phyloP scores from a whole-genome alignment of 2,797 vertebrate species.

The Molossus alvarezi region DNA sequence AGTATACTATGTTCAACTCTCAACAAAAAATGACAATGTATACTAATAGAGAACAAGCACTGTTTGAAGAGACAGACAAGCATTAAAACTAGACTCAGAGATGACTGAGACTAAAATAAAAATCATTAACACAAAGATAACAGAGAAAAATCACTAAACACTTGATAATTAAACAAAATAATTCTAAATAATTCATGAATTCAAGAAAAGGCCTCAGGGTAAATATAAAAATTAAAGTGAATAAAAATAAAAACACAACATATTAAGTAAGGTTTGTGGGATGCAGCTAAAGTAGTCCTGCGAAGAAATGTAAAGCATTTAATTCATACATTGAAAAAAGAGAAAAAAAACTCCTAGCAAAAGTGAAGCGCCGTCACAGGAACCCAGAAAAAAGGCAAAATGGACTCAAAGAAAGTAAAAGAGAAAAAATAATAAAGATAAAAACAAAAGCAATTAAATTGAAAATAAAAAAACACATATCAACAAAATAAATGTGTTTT shows the following conservation, averaged over 20 bases:
- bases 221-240: neutral
- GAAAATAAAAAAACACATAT: neutral
- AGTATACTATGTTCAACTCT: neutral
- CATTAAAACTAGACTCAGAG: neutral
- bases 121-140: neutral
- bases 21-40: neutral
- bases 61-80: neutral
- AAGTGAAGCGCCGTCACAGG: neutral
- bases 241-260: neutral
- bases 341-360: neutral
- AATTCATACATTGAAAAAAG: neutral
- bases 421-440: neutral
- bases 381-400: neutral
- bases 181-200: neutral
- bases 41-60: neutral
- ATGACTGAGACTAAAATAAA: neutral
- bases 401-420: neutral
- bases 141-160: neutral
- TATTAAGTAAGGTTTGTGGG: neutral
- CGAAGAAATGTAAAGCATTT: neutral
- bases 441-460: neutral
- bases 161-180: constrained; percentile 3
- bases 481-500: neutral
- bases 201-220: neutral
- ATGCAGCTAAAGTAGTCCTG: neutral